Evolutionary conservation across 2,888 invertebrate genomes (phyloP).

Genomic region (Bibio marci): DNA sequence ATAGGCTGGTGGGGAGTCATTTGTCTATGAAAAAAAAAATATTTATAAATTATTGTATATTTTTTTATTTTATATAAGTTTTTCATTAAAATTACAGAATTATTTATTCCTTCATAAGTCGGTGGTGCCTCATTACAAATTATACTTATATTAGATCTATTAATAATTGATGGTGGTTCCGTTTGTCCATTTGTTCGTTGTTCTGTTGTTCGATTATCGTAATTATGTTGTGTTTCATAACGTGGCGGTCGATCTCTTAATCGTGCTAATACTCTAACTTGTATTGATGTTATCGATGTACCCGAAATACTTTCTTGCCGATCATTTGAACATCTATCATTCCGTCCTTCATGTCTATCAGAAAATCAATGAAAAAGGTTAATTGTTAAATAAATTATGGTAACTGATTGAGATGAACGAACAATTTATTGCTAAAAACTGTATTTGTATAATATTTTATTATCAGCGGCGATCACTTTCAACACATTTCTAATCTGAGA

Average conservation of each 20-base stretch:
- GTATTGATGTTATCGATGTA: constrained; percentile 14
- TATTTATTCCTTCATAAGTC: constrained; percentile 10
- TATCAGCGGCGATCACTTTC: too few species aligned
- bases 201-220: constrained; percentile 2
- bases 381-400: too few species aligned
- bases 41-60: background rate
- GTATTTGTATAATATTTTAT: background rate
- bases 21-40: constrained; percentile 6
- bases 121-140: constrained; percentile 11
- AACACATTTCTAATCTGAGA: too few species aligned
- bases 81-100: constrained; percentile 3
- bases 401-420: too few species aligned
- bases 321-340: constrained; percentile 7
- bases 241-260: constrained; percentile 15
- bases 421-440: background rate
- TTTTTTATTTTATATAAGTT: background rate
- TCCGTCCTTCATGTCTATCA: background rate
- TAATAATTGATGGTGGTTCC: background rate
- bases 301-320: constrained; percentile 5
- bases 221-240: constrained; percentile 11
- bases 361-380: too few species aligned
- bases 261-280: constrained; percentile 13
- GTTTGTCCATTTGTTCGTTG: constrained; percentile 4
- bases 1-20: constrained; percentile 12
- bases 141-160: background rate